Evolutionary conservation across 1,140 invertebrate species (phyloP).

Genomic region (Odontomachus brunneus): DNA sequence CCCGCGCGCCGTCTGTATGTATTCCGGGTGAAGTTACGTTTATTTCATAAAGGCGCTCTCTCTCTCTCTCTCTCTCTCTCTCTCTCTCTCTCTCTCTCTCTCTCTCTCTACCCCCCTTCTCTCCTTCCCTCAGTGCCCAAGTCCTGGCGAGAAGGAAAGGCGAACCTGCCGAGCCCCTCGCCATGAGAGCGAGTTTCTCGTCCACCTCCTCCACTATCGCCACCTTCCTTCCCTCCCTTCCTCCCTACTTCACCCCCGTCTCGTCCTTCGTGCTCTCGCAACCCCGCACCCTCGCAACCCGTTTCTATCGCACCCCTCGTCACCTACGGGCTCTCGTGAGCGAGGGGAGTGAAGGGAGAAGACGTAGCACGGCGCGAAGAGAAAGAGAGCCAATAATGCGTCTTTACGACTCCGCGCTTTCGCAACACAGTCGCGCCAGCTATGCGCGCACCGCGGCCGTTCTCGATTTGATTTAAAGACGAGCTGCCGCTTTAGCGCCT

Average conservation of each 20-base stretch:
- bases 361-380: constrained; percentile 21
- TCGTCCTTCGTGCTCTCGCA: constrained; percentile 5
- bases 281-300: constrained; percentile 12
- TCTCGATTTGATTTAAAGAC: constrained; percentile 62
- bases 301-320: constrained; percentile 47
- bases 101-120: constrained; percentile 8
- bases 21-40: constrained; percentile 15
- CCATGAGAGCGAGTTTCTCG: constrained; percentile 65
- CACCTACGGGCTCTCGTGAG: constrained; percentile 32
- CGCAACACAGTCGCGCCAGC: constrained; percentile 53
- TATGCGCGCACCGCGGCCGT: constrained; percentile 41
- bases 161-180: constrained; percentile 55
- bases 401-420: constrained; percentile 70
- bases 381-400: constrained; percentile 66
- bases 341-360: constrained; percentile 10
- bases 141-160: constrained; percentile 75
- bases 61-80: constrained; percentile 24
- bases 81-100: constrained; percentile 46
- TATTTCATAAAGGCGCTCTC: constrained; percentile 25
- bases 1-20: not conserved
- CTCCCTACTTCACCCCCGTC: constrained; percentile 19
- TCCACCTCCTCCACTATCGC: constrained; percentile 41
- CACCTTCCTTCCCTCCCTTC: constrained; percentile 16
- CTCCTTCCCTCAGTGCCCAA: constrained; percentile 50
- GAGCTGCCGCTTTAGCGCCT: constrained; percentile 43